Base-by-base conservation (phyloP, 2,113 vertebrate species). In the Mastomys natalensis region DNA sequence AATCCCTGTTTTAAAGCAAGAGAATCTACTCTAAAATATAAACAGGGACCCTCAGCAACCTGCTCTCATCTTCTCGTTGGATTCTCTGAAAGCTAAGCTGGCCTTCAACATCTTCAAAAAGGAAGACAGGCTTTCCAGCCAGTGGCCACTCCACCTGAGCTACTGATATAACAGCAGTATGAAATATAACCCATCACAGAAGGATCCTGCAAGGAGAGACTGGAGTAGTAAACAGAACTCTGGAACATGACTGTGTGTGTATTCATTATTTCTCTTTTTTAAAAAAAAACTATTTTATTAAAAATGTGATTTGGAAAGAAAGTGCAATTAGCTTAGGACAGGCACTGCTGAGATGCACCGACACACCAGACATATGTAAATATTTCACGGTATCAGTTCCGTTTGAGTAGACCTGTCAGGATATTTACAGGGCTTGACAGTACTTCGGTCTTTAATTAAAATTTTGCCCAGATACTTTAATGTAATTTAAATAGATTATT, bases 401-500 rank as follows among this genome's bases (percentile, higher is more conserved):
- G 95, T 98, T 97, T 98, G 98, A 98, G 96, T 97, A 98, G 98
- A 98, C 98, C 98, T 97, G 98, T 98, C 98, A 98, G 98, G 98
- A 98, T 98, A 98, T 98, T 98, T 99, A 98, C 97, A 98, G 97
- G 98, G 97, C 98, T 97, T 98, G 98, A 98, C 98, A 98, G 97
- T 97, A 98, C 94, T 98, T 98, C 98, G 98, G 95, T 94, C 97
- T 98, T 98, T 98, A 98, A 99, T 98, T 99, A 98, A 98, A 98
- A 98, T 98, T 98, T 98, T 98, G 98, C 97, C 98, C 98, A 98
- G 98, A 98, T 98, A 98, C 98, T 98, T 98, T 98, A 99, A 99
- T 98, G 98, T 92, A 98, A 98, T 98, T 98, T 98, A 98, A 98
- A 99, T 98, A 98, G 98, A 99, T 99, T 99, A 99, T 98, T 98